Evolutionary conservation across 2,888 invertebrate genomes (phyloP).

Genomic region (Hirtodrosophila alboralis): DNA sequence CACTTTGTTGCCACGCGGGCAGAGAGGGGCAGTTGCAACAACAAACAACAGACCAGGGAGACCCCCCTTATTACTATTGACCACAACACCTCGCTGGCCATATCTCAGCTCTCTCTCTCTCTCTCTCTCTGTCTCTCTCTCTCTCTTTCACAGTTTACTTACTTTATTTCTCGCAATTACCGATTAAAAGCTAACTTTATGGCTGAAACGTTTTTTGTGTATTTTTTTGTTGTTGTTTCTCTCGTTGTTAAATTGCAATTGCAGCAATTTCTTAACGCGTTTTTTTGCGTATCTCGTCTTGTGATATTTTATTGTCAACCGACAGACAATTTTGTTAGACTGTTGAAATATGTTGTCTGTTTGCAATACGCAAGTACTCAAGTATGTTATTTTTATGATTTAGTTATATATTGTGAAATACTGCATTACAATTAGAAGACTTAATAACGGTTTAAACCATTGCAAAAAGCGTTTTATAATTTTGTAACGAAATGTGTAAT

Average conservation of each 20-base stretch:
- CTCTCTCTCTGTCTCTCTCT: slow-evolving; percentile 13
- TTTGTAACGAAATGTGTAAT: no score
- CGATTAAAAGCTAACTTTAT: slow-evolving; percentile 54
- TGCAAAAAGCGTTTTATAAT: no score
- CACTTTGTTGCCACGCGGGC: slow-evolving; percentile 57
- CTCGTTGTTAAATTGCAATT: slow-evolving; percentile 48
- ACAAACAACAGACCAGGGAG: neutral
- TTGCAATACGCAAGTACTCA: slow-evolving; percentile 2
- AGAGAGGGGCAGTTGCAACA: neutral
- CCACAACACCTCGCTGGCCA: slow-evolving; percentile 21
- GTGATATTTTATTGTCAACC: slow-evolving; percentile 51
- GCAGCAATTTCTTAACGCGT: slow-evolving; percentile 51
- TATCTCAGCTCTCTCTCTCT: neutral
- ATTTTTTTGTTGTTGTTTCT: neutral
- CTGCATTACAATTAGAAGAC: no score
- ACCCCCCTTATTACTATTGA: slow-evolving; percentile 12
- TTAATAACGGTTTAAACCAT: no score
- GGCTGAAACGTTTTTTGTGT: slow-evolving; percentile 10
- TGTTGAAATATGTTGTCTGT: slow-evolving; percentile 11
- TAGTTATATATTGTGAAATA: no score
- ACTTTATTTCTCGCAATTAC: slow-evolving; percentile 67
- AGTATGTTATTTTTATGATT: neutral
- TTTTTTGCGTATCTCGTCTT: slow-evolving; percentile 26
- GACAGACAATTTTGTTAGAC: slow-evolving; percentile 10
- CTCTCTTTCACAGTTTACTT: slow-evolving; percentile 31